phyloP scores from a whole-genome alignment of 2,113 vertebrate genomes.

The Drymodes brunneopygia region DNA sequence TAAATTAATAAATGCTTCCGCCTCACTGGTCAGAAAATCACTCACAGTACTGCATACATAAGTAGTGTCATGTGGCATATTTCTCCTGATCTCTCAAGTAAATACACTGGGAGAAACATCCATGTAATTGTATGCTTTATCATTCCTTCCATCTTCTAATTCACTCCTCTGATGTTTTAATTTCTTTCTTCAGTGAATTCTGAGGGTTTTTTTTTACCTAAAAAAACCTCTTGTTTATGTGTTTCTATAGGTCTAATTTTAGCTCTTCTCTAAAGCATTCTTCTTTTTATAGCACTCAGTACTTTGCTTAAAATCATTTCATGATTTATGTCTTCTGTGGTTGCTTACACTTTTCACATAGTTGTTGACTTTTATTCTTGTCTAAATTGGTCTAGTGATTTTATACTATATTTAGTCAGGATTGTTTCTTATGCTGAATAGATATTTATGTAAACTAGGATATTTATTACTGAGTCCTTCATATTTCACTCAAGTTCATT shows the following conservation, averaged over 20 bases:
- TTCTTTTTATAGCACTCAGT: not conserved
- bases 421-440: not conserved
- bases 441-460: not conserved
- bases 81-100: not conserved
- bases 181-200: not conserved
- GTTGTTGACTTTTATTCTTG: not conserved
- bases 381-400: not conserved
- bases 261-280: not conserved
- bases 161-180: not conserved
- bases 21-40: not conserved
- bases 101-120: not conserved
- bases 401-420: not conserved
- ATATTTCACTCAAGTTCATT: not conserved
- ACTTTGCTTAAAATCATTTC: not conserved
- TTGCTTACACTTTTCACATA: not conserved
- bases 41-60: not conserved
- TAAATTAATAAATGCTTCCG: not conserved
- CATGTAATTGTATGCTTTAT: not conserved
- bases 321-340: not conserved
- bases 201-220: not conserved
- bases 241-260: not conserved
- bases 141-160: not conserved
- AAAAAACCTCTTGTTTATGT: not conserved
- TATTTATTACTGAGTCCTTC: not conserved
- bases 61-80: not conserved